Conservation (phyloP, 2,113 vertebrate genomes). For the Elgaria multicarinata region DNA sequence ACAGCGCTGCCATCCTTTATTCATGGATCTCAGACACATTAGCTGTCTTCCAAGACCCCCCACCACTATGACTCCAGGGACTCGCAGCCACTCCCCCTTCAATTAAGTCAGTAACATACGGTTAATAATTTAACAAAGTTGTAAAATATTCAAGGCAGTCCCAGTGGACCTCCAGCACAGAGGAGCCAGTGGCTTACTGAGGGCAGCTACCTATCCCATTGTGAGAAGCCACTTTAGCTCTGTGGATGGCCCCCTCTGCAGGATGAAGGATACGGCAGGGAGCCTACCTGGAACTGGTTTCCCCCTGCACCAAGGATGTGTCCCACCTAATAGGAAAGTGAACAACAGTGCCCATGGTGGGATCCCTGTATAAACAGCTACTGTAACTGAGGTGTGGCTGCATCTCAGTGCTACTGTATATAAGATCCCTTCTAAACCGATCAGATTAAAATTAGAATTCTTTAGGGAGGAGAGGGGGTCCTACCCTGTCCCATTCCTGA, state of each 20-base stretch:
- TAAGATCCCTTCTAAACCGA: background rate
- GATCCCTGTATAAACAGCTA: background rate
- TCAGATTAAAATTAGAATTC: background rate
- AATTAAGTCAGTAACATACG: conserved; percentile 28
- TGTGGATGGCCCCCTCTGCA: background rate
- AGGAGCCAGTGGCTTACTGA: conserved; percentile 6
- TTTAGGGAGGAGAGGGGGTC: background rate
- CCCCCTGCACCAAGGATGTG: background rate
- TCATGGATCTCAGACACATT: conserved; percentile 25
- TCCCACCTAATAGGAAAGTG: background rate
- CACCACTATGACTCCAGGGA: background rate
- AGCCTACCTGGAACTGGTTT: background rate
- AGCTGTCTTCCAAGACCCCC: conserved; percentile 18
- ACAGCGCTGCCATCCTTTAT: conserved; percentile 16
- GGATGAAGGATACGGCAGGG: background rate
- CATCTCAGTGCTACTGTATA: background rate
- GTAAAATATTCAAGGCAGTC: conserved; percentile 37
- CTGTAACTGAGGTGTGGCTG: background rate
- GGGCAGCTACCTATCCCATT: conserved; percentile 3
- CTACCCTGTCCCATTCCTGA: background rate
- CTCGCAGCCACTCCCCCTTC: background rate
- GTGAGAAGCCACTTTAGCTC: background rate
- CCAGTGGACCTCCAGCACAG: background rate
- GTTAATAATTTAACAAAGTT: conserved; percentile 35
- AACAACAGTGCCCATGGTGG: background rate